Percentiles rank a stretch among this genome's conserved stretches.
phyloP scores from a whole-genome alignment of 1,140 invertebrate genomes.

The Diachasmimorpha longicaudata region DNA sequence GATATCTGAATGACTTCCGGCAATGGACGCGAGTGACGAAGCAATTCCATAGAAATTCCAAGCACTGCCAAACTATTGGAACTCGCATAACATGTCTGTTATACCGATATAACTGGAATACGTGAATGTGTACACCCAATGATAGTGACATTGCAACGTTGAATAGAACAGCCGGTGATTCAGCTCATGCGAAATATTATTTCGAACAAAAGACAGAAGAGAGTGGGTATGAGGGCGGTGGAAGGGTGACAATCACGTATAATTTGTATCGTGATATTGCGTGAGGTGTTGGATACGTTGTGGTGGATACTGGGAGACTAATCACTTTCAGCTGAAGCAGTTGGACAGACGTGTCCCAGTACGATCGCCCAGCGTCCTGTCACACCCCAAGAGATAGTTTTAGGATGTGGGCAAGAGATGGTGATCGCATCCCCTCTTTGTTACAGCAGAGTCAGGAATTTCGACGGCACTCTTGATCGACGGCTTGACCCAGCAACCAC shows the following conservation, averaged over 20 bases:
- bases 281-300: background rate
- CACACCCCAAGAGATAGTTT: constrained; percentile 10
- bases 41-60: constrained; percentile 11
- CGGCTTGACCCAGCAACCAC: constrained; percentile 7
- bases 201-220: background rate
- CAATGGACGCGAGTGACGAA: background rate
- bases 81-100: background rate
- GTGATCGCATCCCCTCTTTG: background rate
- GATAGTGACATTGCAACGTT: background rate
- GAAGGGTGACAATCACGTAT: background rate
- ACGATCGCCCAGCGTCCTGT: background rate
- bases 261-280: background rate
- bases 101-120: background rate
- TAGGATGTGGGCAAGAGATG: background rate
- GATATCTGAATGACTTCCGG: constrained; percentile 17
- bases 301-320: constrained; percentile 20
- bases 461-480: constrained; percentile 26
- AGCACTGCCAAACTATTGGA: constrained; percentile 16
- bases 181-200: background rate
- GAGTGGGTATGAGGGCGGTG: background rate
- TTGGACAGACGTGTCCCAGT: background rate
- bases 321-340: constrained; percentile 11
- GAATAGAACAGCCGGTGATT: background rate
- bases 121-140: background rate
- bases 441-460: constrained; percentile 27